Evolutionary conservation across 2,888 invertebrate species (phyloP).

Genomic region (Rhamnusium bicolor): DNA sequence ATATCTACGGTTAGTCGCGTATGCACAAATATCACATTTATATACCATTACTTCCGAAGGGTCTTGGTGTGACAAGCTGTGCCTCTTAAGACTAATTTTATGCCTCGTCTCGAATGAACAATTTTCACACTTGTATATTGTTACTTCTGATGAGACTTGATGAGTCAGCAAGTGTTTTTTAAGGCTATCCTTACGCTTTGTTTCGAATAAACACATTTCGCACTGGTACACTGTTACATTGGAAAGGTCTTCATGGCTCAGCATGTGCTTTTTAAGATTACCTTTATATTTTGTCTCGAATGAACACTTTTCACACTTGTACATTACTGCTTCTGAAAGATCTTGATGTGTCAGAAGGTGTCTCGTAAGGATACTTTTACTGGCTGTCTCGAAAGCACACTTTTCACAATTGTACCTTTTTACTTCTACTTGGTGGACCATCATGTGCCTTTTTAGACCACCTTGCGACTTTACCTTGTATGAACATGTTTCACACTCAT

Average conservation of each 20-base stretch:
- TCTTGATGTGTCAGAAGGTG: not conserved
- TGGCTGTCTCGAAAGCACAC: not conserved
- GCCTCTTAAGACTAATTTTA: not conserved
- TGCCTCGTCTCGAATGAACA: not conserved
- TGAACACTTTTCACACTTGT: not conserved
- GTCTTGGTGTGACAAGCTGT: not conserved
- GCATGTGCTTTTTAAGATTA: not conserved
- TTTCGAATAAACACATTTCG: not conserved
- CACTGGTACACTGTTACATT: not conserved
- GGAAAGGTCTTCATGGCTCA: not conserved
- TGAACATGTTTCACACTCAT: not conserved
- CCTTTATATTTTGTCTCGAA: not conserved
- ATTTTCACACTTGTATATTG: not conserved
- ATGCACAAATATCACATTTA: not conserved
- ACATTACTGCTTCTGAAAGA: not conserved
- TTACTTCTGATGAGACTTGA: not conserved
- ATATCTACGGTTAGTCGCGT: not conserved
- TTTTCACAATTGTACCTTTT: not conserved
- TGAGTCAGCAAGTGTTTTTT: not conserved
- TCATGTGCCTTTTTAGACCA: not conserved
- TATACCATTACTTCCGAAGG: not conserved
- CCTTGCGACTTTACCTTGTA: not conserved
- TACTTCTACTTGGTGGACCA: not conserved
- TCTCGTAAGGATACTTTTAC: not conserved
- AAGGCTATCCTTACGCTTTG: not conserved